Base-by-base conservation (phyloP, 1,140 invertebrate genomes). In the Glossosoma conforme region DNA sequence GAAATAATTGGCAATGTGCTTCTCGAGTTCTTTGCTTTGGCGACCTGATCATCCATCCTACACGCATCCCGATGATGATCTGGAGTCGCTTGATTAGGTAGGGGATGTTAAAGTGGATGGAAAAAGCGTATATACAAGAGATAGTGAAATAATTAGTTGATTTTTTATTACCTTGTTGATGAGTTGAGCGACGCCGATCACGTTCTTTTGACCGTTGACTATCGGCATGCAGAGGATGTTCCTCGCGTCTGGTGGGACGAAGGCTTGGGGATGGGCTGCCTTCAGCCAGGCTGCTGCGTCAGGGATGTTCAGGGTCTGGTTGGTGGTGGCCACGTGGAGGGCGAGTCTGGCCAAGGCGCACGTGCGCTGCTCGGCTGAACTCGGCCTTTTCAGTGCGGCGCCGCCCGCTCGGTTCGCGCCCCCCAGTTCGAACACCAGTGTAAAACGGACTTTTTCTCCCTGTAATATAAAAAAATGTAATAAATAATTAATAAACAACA, bases 131-230 rank as follows among this genome's bases (percentile, higher is more conserved):
- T n/a, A n/a, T n/a, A n/a, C n/a, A n/a, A n/a, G n/a, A n/a, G n/a
- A n/a, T n/a, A n/a, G n/a, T n/a, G n/a, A n/a, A n/a, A n/a, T n/a
- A n/a, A n/a, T n/a, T n/a, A n/a, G n/a, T n/a, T n/a, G n/a, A n/a
- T n/a, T n/a, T n/a, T n/a, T n/a, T n/a, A n/a, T 50, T 62, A 90
- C 86, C 81, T 97, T 97, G 67, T 97, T 97, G 28, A 97, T 91
- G 19, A 97, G 75, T 62, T 96, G 93, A 35, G 90, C 89, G 0
- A 97, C 93, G 13, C 94, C 94, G 56, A 95, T 92, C 2, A 95
- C 85, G 32, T 78, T 79, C 58, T 85, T 86, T 64, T 91, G 85
- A 3, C 88, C 89, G 67, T 94, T 94, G 17, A 89, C 85, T 52
- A 95, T 94, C 0, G 91, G 91, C 87, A 94, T 93, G 61, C 88